Evolutionary conservation across 2,888 invertebrate species (phyloP), one percentile per base, ranked within the genome.

Genomic region (Gymnoscelis rufifasciata): DNA sequence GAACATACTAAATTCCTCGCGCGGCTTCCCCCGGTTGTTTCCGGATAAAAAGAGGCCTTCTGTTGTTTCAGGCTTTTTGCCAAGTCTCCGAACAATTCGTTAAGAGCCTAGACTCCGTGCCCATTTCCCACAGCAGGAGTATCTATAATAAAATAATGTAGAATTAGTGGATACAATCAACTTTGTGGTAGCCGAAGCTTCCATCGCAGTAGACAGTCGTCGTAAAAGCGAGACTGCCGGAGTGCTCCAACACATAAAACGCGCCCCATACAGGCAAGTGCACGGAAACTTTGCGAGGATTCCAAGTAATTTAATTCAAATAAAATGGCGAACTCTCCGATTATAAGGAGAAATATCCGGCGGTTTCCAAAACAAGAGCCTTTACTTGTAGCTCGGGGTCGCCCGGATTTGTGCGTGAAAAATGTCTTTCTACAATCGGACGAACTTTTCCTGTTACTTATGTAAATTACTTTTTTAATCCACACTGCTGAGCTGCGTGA

Each of bases 281-380:
- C 7, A 19, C n/a, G 3, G 1, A 47, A 57, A 57, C 45, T 58
- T 50, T 41, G 35, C 51, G 40, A 53, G 52, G 54, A 52, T 54
- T 56, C 54, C 51, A 49, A 57, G 54, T 58, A 58, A 58, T 58
- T 56, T 56, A 52, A 58, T 56, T 54, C 38, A 48, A 57, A 57
- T 57, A 54, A 55, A 55, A 55, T 50, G 43, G 51, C 52, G 42
- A 48, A 45, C 37, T 48, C 31, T 31, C 39, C 47, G 50, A 57
- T 57, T 57, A 55, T 55, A 51, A 52, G 45, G 47, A 51, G 47
- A 43, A 52, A 14, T 33, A 33, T 14, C 14, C 31, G 31, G 14
- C 13, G 50, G 47, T 48, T 47, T 48, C 50, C 47, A 46, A 48
- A 54, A 47, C 53, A 48, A 52, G 43, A 33, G 42, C 39, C 48